Conservation (phyloP, 2,797 vertebrate species). For the Novumbra hubbsi region DNA sequence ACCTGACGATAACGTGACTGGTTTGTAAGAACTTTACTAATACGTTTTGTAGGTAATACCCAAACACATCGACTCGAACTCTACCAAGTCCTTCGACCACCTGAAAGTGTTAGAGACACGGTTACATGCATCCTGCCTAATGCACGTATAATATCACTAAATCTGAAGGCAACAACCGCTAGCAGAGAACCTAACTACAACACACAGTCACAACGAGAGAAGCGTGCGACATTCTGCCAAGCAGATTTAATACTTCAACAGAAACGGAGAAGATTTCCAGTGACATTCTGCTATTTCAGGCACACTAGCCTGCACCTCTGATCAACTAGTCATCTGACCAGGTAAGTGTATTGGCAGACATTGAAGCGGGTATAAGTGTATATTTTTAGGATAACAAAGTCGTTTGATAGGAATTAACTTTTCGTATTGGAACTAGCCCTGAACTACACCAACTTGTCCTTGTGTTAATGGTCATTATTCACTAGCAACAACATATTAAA, state of each 20-base stretch:
- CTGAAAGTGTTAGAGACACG: constrained; percentile 5
- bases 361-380: not conserved
- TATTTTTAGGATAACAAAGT: not conserved
- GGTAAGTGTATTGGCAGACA: constrained; percentile 35
- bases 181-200: not conserved
- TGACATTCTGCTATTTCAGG: not conserved
- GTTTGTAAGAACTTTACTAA: constrained; percentile 22
- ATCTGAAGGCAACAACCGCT: not conserved
- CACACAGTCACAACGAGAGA: not conserved
- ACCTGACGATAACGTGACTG: constrained; percentile 41
- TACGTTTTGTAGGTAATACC: constrained; percentile 14
- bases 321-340: constrained; percentile 14
- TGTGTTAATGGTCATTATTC: not conserved
- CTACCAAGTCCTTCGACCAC: constrained; percentile 9
- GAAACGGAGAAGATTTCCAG: not conserved
- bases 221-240: not conserved
- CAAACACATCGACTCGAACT: not conserved
- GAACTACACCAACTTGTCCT: not conserved
- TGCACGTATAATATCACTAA: not conserved
- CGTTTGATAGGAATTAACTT: not conserved
- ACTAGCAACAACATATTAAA: not conserved
- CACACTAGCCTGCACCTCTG: not conserved
- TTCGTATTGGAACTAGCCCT: not conserved
- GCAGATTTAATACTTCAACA: not conserved
- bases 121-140: not conserved